Evolutionary conservation across 2,888 invertebrate genomes (phyloP).

Genomic region (Ferrisia virgata): DNA sequence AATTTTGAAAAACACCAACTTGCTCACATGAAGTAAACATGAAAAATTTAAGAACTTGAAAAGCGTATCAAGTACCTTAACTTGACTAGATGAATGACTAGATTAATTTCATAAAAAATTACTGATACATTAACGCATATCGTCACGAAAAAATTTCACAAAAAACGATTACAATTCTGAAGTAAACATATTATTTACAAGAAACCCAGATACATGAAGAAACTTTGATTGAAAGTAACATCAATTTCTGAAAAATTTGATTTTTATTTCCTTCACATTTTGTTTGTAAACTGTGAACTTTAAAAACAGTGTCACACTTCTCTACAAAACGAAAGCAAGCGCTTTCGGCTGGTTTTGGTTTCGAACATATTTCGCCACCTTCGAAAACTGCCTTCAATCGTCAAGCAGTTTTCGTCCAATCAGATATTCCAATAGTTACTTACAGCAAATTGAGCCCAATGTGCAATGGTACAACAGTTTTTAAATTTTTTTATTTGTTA

Average conservation of each 20-base stretch:
- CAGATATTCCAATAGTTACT: too few relatives aligned
- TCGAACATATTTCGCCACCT: not conserved
- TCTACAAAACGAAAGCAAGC: not conserved
- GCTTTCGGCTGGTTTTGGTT: too few relatives aligned
- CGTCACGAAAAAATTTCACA: not conserved
- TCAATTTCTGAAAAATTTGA: not conserved
- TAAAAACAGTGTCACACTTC: not conserved
- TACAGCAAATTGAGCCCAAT: too few relatives aligned
- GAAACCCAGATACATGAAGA: too few relatives aligned
- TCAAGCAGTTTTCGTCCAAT: too few relatives aligned
- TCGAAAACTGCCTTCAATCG: too few relatives aligned
- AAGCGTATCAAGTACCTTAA: not conserved
- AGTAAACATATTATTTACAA: not conserved
- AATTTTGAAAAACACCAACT: not conserved
- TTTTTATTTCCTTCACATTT: not conserved
- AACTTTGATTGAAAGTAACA: not conserved
- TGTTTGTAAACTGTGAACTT: constrained; percentile 27
- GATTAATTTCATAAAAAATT: not conserved
- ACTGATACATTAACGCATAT: not conserved
- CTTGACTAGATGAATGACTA: constrained; percentile 14
- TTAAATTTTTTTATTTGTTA: too few relatives aligned
- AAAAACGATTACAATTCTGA: not conserved
- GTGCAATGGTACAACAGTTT: too few relatives aligned
- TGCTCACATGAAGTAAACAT: not conserved
- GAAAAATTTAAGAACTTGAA: not conserved